Evolutionary conservation across 2,888 invertebrate genomes (phyloP), one percentile per base, ranked within the genome.

Genomic region (Malthinus seriepunctatus): DNA sequence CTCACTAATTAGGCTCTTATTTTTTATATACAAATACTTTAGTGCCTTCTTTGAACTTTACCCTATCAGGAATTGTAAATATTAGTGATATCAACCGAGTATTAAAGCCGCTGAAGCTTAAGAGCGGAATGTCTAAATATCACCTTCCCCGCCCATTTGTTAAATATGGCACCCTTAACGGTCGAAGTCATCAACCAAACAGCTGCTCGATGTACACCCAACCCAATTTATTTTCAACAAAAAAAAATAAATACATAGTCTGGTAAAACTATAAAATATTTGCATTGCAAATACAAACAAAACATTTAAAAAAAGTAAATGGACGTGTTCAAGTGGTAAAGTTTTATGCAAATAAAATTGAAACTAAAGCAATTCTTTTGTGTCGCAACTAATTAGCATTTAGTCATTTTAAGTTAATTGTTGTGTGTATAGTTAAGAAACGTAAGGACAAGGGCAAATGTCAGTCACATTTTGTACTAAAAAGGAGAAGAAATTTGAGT

Each of bases 301-400:
- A 23, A 23, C 23, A 23, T 23, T 23, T 23, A 23, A 23, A 23
- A 23, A 23, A 23, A 23, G 23, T 42, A 42, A 42, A 42, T 42
- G 14, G 8, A 14, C 15, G 39, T 23, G 9, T 11, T 15, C 39
- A 42, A 42, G 14, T 42, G 23, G 39, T 15, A 14, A 15, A 42
- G 23, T 14, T 15, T 11, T 15, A 42, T 23, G 39, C 39, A 42
- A 42, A 42, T 42, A 23, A 42, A 32, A 32, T 34, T 32, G 10
- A 47, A 46, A 14, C 11, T 47, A 33, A 33, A 14, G 47, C 33
- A 47, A 47, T 47, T 47, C 47, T 47, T 32, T 47, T 47, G 47
- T 47, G 10, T 33, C 32, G 6, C 8, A 33, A 33, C 47, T 33
- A 32, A 47, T 47, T 47, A 33, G 39, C 39, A 42, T 42, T 14